Evolutionary conservation across 2,888 invertebrate genomes (phyloP).

Genomic region (Melinaea menophilus): DNA sequence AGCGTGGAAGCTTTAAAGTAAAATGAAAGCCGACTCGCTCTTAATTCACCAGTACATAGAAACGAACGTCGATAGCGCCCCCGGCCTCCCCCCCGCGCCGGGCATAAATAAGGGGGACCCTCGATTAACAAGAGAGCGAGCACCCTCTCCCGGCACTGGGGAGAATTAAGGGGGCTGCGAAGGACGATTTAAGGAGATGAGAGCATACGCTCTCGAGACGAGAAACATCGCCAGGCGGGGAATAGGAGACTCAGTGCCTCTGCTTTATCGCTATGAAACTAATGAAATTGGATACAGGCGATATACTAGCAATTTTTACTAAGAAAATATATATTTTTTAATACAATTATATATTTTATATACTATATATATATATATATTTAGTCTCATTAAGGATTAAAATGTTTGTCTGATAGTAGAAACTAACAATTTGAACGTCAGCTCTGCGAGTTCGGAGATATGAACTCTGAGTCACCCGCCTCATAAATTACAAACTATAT

Average conservation of each 20-base stretch:
- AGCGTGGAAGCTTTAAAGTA: slow-evolving; percentile 74
- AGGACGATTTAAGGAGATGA: slow-evolving; percentile 79
- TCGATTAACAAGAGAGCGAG: slow-evolving; percentile 73
- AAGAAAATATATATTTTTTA: slow-evolving; percentile 16
- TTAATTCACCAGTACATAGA: slow-evolving; percentile 75
- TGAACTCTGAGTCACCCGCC: slow-evolving; percentile 63
- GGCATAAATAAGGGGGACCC: slow-evolving; percentile 74
- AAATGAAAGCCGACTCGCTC: slow-evolving; percentile 78
- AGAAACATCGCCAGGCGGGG: slow-evolving; percentile 67
- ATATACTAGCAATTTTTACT: not conserved
- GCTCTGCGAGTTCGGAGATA: slow-evolving; percentile 47
- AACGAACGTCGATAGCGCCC: slow-evolving; percentile 59
- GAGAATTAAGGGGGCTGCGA: slow-evolving; percentile 74
- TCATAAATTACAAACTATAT: slow-evolving; percentile 75
- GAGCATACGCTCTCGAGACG: slow-evolving; percentile 76
- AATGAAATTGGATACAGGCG: slow-evolving; percentile 23
- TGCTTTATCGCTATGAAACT: slow-evolving; percentile 18
- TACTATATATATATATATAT: slow-evolving; percentile 7
- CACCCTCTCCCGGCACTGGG: slow-evolving; percentile 63
- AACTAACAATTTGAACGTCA: slow-evolving; percentile 1
- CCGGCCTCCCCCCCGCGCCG: slow-evolving; percentile 45
- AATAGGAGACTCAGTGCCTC: slow-evolving; percentile 50
- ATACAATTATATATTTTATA: slow-evolving; percentile 12
- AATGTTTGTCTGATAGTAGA: not conserved
- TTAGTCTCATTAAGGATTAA: not conserved